phyloP scores from a whole-genome alignment of 1,140 invertebrate genomes.

The Ceratina japonica region DNA sequence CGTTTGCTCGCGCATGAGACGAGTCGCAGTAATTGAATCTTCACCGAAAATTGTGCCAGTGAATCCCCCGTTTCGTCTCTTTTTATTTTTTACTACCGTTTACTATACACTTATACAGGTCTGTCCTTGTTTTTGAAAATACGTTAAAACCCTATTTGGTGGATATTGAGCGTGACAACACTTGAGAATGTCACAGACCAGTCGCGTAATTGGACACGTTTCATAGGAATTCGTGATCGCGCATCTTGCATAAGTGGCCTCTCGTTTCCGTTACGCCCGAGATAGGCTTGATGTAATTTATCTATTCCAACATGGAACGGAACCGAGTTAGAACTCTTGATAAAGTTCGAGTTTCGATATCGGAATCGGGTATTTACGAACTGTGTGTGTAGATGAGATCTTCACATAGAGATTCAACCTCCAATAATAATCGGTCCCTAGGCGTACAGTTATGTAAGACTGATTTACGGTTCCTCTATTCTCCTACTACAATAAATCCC shows the following conservation, averaged over 20 bases:
- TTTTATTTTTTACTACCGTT: not conserved
- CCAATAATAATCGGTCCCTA: not conserved
- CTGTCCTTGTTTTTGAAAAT: not conserved
- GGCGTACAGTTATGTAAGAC: not conserved
- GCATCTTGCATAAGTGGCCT: not conserved
- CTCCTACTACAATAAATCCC: no score
- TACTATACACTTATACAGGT: not conserved
- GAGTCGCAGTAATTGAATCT: not conserved
- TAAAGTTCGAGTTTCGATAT: not conserved
- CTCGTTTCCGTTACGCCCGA: not conserved
- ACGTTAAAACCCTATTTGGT: not conserved
- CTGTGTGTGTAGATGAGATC: no score
- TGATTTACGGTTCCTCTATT: not conserved
- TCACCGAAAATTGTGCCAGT: not conserved
- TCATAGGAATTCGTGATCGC: not conserved
- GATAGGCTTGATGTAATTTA: slow-evolving; percentile 6
- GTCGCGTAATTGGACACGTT: not conserved
- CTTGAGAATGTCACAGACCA: not conserved
- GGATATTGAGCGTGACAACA: not conserved
- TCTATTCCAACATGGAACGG: not conserved
- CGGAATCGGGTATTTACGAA: no score
- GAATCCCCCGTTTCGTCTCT: not conserved
- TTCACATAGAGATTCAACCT: not conserved
- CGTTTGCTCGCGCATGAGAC: not conserved
- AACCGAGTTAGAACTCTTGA: not conserved